Conservation (phyloP, 1,140 invertebrate genomes). For the Musca vetustissima region DNA sequence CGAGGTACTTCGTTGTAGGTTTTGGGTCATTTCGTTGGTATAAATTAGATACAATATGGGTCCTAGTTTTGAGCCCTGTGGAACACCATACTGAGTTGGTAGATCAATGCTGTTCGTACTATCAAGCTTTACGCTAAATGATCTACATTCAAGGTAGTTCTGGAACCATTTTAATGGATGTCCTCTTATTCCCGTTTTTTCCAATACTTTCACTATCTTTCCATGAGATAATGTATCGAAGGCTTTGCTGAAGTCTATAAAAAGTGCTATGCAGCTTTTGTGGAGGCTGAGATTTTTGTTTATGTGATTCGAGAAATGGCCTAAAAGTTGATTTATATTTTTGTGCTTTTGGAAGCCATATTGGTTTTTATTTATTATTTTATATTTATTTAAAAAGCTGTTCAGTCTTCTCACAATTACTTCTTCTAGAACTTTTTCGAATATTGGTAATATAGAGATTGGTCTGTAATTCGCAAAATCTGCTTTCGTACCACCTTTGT, state of each 20-base stretch:
- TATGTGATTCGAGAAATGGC: neutral
- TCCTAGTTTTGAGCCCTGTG: neutral
- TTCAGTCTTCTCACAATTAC: neutral
- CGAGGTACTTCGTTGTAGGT: neutral
- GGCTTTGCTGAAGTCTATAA: neutral
- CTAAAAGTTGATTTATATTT: neutral
- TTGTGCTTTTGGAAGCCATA: neutral
- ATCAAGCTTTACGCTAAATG: neutral
- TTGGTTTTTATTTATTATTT: neutral
- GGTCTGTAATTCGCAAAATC: too few relatives aligned
- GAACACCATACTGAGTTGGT: neutral
- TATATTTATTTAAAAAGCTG: neutral
- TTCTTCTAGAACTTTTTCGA: too few relatives aligned
- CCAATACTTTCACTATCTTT: neutral
- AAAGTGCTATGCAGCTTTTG: neutral
- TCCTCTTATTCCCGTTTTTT: neutral
- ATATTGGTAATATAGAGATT: too few relatives aligned
- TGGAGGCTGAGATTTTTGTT: neutral
- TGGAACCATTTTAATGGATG: neutral
- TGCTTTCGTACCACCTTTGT: too few relatives aligned
- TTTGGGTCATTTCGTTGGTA: neutral
- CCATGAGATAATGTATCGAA: neutral
- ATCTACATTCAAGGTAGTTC: neutral
- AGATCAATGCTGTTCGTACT: too few relatives aligned
- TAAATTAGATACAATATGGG: neutral